phyloP scores from a whole-genome alignment of 2,113 vertebrate genomes.

The Thunnus thynnus region DNA sequence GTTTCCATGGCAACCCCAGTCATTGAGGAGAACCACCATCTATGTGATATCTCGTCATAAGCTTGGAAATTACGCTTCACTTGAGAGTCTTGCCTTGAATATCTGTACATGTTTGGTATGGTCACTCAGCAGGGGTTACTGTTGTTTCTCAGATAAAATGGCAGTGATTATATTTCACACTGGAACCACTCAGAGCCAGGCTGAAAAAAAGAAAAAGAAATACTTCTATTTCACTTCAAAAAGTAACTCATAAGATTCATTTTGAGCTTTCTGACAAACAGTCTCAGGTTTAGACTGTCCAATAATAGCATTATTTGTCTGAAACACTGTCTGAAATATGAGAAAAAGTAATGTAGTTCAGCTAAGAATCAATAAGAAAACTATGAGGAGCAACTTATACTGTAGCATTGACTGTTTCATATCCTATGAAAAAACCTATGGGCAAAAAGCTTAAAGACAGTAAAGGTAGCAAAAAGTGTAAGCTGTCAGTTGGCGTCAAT shows the following conservation, averaged over 20 bases:
- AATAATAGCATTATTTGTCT: constrained; percentile 24
- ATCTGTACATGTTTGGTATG: constrained; percentile 58
- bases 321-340: constrained; percentile 9
- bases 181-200: neutral
- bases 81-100: constrained; percentile 49
- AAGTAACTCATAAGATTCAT: constrained; percentile 24
- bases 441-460: neutral
- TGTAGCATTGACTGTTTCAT: neutral
- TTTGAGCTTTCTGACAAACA: constrained; percentile 15
- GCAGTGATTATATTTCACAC: constrained; percentile 18
- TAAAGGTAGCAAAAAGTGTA: neutral
- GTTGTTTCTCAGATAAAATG: constrained; percentile 36
- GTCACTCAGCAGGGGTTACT: constrained; percentile 11
- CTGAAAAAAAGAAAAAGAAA: neutral
- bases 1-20: constrained; percentile 86
- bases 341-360: neutral
- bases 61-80: constrained; percentile 58
- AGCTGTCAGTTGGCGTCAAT: neutral
- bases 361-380: constrained; percentile 23
- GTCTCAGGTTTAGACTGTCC: constrained; percentile 1
- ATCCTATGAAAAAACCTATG: neutral
- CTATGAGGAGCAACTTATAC: neutral
- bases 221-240: constrained; percentile 29
- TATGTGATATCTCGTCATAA: constrained; percentile 66
- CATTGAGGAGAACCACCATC: constrained; percentile 73